phyloP scores from a whole-genome alignment of 2,888 invertebrate genomes.

The Neria commutata region DNA sequence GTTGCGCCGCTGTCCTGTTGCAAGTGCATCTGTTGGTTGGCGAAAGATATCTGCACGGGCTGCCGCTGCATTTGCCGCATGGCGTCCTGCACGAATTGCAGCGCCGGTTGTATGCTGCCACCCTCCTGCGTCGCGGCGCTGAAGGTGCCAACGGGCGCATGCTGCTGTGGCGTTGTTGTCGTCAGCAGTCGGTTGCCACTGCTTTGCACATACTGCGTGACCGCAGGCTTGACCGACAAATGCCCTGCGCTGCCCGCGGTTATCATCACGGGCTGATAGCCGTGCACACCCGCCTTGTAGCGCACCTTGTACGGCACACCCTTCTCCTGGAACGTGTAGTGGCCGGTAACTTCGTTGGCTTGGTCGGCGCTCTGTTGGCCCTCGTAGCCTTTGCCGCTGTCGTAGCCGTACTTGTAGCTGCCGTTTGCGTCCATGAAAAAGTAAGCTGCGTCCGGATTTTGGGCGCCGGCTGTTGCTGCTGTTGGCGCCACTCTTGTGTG shows the following conservation, averaged over 20 bases:
- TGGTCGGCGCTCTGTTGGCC: slow-evolving; percentile 52
- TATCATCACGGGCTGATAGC: slow-evolving; percentile 32
- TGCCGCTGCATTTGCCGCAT: slow-evolving; percentile 32
- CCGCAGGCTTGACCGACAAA: background rate
- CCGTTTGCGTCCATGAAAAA: slow-evolving; percentile 59
- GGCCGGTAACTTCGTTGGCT: slow-evolving; percentile 35
- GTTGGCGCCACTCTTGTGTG: background rate
- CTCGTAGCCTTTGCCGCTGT: slow-evolving; percentile 56
- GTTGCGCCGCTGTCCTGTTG: background rate
- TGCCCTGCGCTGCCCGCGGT: background rate
- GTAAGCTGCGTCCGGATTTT: slow-evolving; percentile 45
- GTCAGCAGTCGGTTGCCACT: background rate
- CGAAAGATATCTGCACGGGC: slow-evolving; percentile 25
- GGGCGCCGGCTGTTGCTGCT: background rate
- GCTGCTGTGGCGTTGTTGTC: background rate
- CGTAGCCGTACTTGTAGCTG: slow-evolving; percentile 54
- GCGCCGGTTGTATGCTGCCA: slow-evolving; percentile 3
- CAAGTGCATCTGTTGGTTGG: slow-evolving; percentile 18
- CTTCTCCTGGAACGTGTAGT: slow-evolving; percentile 36
- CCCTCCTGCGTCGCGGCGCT: background rate
- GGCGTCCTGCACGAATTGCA: slow-evolving; percentile 36
- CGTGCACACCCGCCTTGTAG: slow-evolving; percentile 32
- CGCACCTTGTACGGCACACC: slow-evolving; percentile 32
- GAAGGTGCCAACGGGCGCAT: background rate
- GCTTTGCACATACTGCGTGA: background rate